Evolutionary conservation across 2,113 vertebrate species (phyloP), one percentile per base, ranked within the genome.

Genomic region (Megaleporinus macrocephalus): DNA sequence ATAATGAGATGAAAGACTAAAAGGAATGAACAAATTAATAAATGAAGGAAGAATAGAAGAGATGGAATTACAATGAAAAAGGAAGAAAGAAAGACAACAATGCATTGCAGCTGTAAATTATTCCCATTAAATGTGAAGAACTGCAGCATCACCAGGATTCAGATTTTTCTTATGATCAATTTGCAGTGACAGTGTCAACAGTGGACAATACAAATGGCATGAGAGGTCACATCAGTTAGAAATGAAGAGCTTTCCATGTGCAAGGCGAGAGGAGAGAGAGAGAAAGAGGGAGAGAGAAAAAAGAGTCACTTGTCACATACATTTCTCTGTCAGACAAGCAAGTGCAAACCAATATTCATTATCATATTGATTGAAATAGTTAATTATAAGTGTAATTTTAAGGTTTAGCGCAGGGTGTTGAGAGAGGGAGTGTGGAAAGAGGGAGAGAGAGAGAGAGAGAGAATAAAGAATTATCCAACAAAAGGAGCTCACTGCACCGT

Each of bases 301-400:
- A 20, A 55, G 33, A 82, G 87, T 80, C 86, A 82, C 80, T 22
- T 14, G 14, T 90, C 86, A 92, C 92, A 94, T 90, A 90, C 86
- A 90, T 94, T 91, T 92, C 90, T 94, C 93, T 94, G 93, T 93
- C 90, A 90, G 89, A 90, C 93, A 90, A 91, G 92, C 92, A 89
- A 89, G 89, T 92, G 92, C 91, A 94, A 94, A 91, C 91, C 95
- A 95, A 94, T 91, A 95, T 95, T 96, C 95, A 99, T 98, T 98
- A 98, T 95, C 97, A 98, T 98, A 98, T 98, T 99, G 96, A 98
- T 97, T 97, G 96, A 94, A 95, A 96, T 95, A 97, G 95, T 97
- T 97, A 96, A 97, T 95, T 96, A 95, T 94, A 95, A 22, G 94
- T 94, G 93, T 95, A 95, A 95, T 96, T 96, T 96, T 93, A 22